These are phyloP conservation scores for Typhlomys cinereus DNA, from an alignment of 2,113 vertebrate species.

Conservation along the genomic window DNA sequence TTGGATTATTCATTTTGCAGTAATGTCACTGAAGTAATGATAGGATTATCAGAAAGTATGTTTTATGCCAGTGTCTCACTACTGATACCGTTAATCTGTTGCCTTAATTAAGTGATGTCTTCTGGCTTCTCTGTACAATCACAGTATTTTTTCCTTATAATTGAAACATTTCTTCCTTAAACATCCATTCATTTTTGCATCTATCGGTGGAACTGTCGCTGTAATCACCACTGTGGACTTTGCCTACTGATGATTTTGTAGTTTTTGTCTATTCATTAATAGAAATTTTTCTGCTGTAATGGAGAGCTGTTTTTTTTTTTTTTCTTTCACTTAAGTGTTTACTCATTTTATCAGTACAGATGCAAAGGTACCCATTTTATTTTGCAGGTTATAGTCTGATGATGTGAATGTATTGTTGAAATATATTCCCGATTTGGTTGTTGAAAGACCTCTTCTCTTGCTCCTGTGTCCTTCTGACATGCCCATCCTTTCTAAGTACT, in stretches of 20 bases:
- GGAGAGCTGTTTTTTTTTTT: background rate
- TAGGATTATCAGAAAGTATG: background rate
- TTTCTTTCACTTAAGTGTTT: background rate
- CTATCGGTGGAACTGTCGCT: background rate
- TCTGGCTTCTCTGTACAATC: conserved; percentile 7
- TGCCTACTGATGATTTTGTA: background rate
- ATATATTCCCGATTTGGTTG: background rate
- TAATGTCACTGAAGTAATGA: background rate
- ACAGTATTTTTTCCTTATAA: conserved; percentile 9
- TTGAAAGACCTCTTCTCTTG: background rate
- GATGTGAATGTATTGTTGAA: background rate
- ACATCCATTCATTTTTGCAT: background rate
- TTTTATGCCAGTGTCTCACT: background rate
- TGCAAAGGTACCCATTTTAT: background rate
- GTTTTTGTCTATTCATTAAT: background rate
- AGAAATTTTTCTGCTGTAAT: background rate
- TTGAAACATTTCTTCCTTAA: background rate
- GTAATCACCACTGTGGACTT: background rate
- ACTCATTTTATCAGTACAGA: background rate
- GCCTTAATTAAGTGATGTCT: background rate
- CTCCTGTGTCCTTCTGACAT: background rate
- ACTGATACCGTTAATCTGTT: background rate
- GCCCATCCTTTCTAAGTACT: background rate
- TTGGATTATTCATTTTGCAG: background rate
- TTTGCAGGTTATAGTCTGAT: background rate